Base-by-base conservation (phyloP, 2,113 vertebrate species). In the Salvelinus fontinalis region DNA sequence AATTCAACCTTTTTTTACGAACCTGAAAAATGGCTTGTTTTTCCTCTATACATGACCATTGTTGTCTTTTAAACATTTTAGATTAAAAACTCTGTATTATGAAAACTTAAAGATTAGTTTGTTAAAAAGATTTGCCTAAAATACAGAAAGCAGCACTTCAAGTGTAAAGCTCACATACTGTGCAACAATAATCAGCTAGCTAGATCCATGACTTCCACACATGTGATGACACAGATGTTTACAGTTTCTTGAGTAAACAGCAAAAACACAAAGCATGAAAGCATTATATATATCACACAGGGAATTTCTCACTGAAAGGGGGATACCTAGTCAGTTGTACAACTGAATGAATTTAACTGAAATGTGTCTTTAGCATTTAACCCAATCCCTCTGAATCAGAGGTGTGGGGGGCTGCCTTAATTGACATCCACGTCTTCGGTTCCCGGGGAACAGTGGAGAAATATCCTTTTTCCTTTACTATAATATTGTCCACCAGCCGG, bases 21-120 rank as follows among this genome's bases (percentile, higher is more conserved):
- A 85, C 78, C 24, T 4, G 65, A 76, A 80, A 88, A 81, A 83
- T 68, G 79, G 67, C 81, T 79, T 72, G 12, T 72, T 44, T 44
- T 44, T 44, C 39, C 9, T 11, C 39, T 44, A 44, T 44, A n/a
- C 62, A 16, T 48, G 11, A 39, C 16, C 31, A 20, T 18, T 60
- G 29, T 39, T 70, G 64, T 71, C 77, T 76, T 74, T 75, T 73
- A 70, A 76, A 64, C 75, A 80, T 16, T 20, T 16, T 60, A 12
- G 8, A 44, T 44, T 44, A 44, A 74, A 74, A 73, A 83, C 83
- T 84, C 76, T 83, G 77, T 34, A 39, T 68, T 68, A 68, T 74
- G 76, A 80, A 81, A 85, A 75, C 78, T 11, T 64, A 79, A 74
- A 79, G 78, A 79, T 85, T 76, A 62, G 65, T 39, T 39, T 39